phyloP scores from a whole-genome alignment of 2,888 invertebrate species.

The Tachina grossa region DNA sequence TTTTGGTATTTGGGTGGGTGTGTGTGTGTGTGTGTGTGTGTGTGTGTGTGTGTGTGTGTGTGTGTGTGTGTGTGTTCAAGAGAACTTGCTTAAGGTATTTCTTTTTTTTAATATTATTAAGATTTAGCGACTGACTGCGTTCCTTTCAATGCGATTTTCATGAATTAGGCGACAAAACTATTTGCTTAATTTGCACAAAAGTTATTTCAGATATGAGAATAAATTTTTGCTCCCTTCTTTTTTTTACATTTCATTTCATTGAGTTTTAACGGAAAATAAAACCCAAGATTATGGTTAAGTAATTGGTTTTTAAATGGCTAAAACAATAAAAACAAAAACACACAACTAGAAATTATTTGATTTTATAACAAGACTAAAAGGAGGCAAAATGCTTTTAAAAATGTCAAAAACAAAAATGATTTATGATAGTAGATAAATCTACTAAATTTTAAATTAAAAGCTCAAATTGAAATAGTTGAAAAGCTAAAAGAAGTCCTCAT shows the following conservation, averaged over 20 bases:
- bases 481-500: neutral
- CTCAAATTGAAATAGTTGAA: conserved; percentile 29
- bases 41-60: neutral
- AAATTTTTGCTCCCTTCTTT: conserved; percentile 28
- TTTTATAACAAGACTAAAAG: conserved; percentile 46
- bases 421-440: conserved; percentile 55
- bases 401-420: conserved; percentile 62
- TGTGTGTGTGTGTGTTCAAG: neutral
- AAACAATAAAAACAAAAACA: conserved; percentile 28
- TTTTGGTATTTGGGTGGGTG: conserved; percentile 11
- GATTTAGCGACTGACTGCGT: neutral
- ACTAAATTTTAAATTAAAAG: conserved; percentile 28
- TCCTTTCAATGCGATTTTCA: conserved; percentile 48
- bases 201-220: conserved; percentile 62
- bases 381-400: conserved; percentile 50
- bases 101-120: conserved; percentile 10
- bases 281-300: conserved; percentile 69
- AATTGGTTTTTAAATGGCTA: conserved; percentile 69
- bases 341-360: conserved; percentile 21
- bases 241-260: conserved; percentile 58
- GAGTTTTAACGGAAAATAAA: conserved; percentile 68
- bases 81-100: conserved; percentile 18
- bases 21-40: neutral
- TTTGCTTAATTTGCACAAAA: conserved; percentile 71
- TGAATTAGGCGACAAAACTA: conserved; percentile 71